Percentiles rank a stretch among this genome's conserved stretches.
These are phyloP conservation scores for Amphibalanus amphitrite DNA, from an alignment of 1,140 invertebrate genomes.

Conservation along the genomic window DNA sequence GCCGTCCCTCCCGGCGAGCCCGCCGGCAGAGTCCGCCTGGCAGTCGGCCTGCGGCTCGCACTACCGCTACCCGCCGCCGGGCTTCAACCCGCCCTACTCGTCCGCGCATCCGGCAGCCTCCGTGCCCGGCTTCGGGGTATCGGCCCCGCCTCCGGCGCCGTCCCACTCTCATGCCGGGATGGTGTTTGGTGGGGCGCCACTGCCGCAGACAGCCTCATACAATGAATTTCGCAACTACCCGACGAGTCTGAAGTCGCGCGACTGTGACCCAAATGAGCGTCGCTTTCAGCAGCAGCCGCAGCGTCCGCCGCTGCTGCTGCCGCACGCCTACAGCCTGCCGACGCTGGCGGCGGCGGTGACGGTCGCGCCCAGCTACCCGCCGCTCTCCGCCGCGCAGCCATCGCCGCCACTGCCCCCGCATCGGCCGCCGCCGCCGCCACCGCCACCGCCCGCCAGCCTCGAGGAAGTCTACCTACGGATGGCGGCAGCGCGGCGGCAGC, in stretches of 20 bases:
- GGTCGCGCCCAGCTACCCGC: too few relatives aligned
- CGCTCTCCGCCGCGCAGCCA: neutral
- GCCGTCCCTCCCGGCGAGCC: neutral
- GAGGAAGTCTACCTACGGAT: neutral
- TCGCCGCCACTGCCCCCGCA: too few relatives aligned
- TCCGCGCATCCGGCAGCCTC: too few relatives aligned
- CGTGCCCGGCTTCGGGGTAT: neutral
- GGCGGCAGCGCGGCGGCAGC: neutral
- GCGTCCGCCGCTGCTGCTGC: neutral
- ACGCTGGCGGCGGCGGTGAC: neutral
- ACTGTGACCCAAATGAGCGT: neutral
- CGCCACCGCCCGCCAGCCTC: neutral
- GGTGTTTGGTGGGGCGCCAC: too few relatives aligned
- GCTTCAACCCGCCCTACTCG: too few relatives aligned
- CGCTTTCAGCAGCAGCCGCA: too few relatives aligned
- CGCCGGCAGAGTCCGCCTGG: neutral
- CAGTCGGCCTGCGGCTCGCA: neutral
- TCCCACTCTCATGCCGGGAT: too few relatives aligned
- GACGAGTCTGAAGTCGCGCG: neutral
- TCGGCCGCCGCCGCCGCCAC: too few relatives aligned
- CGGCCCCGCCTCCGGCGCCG: too few relatives aligned
- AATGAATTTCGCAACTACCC: neutral
- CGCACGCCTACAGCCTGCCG: neutral
- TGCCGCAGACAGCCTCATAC: too few relatives aligned
- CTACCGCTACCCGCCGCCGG: neutral